Conservation (phyloP, 2,797 vertebrate genomes). For the Enteromius viviparus region DNA sequence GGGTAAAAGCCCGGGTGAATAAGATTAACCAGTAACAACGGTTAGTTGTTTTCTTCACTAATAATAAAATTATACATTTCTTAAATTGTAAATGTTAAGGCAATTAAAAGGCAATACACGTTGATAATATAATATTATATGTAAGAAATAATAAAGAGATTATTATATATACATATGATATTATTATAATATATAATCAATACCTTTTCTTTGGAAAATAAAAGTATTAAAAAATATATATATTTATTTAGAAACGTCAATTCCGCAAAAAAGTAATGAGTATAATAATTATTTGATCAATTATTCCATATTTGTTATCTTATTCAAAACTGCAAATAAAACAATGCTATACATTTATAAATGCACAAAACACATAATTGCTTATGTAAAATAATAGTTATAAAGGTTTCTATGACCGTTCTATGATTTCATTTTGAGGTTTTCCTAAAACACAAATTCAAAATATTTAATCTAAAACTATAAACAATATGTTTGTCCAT, state of each 20-base stretch:
- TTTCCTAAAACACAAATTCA: neutral
- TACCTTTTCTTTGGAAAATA: neutral
- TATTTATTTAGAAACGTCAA: neutral
- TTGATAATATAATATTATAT: neutral
- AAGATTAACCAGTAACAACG: slow-evolving; percentile 29
- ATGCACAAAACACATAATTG: neutral
- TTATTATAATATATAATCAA: neutral
- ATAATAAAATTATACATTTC: neutral
- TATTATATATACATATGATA: neutral
- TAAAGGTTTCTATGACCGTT: neutral
- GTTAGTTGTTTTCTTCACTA: neutral
- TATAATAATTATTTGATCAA: neutral
- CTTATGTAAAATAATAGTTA: neutral
- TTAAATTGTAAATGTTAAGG: neutral
- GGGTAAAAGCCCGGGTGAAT: slow-evolving; percentile 53
- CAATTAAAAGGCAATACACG: neutral
- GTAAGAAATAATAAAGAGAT: neutral
- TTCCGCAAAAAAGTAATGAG: neutral
- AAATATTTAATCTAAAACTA: neutral
- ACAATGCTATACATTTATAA: neutral
- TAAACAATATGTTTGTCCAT: neutral
- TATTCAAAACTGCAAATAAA: neutral
- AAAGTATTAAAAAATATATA: neutral
- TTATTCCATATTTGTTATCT: neutral
- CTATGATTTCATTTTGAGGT: neutral